Conservation (phyloP, 2,888 invertebrate species). For the Stenodema calcarata region DNA sequence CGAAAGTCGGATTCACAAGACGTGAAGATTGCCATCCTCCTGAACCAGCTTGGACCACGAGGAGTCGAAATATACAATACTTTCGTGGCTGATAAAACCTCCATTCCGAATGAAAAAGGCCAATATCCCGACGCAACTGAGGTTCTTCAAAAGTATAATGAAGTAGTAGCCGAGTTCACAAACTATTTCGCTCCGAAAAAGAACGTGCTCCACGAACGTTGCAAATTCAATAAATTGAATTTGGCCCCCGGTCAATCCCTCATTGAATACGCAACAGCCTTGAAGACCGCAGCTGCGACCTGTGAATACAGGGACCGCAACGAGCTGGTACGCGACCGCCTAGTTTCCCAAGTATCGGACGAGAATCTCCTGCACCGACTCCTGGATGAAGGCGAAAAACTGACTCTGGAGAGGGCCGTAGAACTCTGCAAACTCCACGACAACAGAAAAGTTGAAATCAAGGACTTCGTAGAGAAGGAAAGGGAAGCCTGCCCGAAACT, state of each 20-base stretch:
- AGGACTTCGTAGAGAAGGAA: background rate
- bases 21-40: background rate
- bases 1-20: background rate
- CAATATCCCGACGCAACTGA: background rate
- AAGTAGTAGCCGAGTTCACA: background rate
- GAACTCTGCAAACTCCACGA: too few relatives aligned
- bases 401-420: too few relatives aligned
- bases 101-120: background rate
- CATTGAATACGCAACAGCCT: background rate
- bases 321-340: background rate
- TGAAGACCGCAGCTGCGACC: background rate
- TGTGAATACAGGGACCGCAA: background rate
- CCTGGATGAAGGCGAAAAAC: background rate
- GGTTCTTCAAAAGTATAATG: background rate
- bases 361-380: background rate
- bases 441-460: background rate
- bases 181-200: background rate
- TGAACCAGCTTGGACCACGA: background rate
- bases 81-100: background rate
- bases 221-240: constrained; percentile 1
- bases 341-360: background rate
- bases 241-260: background rate
- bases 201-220: background rate
- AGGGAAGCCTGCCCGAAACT: too few relatives aligned
- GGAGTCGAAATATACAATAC: background rate